Conservation (phyloP, 2,888 invertebrate genomes). For the Polyploca ridens region DNA sequence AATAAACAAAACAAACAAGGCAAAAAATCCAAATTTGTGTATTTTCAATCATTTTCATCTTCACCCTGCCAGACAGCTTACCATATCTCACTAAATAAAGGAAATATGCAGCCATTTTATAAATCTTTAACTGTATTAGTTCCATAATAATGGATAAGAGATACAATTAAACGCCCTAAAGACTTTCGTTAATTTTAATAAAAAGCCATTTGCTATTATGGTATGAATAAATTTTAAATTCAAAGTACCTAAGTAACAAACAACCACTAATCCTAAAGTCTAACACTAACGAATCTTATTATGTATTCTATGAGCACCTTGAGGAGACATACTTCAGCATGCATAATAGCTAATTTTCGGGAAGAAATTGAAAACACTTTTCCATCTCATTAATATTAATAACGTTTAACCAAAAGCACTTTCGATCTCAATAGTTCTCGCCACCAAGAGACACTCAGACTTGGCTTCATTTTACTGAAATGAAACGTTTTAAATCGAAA, state of each 20-base stretch:
- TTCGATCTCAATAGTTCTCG: conserved; percentile 8
- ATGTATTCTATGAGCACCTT: neutral
- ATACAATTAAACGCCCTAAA: no score
- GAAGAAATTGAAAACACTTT: conserved; percentile 9
- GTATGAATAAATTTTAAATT: neutral
- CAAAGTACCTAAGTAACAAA: neutral
- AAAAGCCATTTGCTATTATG: no score
- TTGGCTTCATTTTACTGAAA: neutral
- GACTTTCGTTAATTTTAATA: no score
- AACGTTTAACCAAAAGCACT: conserved; percentile 4
- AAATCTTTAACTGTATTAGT: no score
- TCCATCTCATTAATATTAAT: conserved; percentile 6
- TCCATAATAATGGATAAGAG: no score
- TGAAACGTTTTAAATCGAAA: neutral
- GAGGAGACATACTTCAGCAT: neutral
- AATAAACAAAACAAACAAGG: neutral
- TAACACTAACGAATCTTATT: conserved; percentile 5
- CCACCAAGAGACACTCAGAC: conserved; percentile 1
- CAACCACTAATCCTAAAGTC: neutral
- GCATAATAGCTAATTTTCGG: conserved; percentile 7
- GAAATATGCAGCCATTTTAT: no score
- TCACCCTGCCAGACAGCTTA: no score
- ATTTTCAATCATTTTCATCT: no score
- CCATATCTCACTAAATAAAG: no score
- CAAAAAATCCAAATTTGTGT: no score